Percentiles rank a stretch among this genome's conserved stretches.
phyloP scores from a whole-genome alignment of 1,140 invertebrate genomes.

The Solenopsis invicta region DNA sequence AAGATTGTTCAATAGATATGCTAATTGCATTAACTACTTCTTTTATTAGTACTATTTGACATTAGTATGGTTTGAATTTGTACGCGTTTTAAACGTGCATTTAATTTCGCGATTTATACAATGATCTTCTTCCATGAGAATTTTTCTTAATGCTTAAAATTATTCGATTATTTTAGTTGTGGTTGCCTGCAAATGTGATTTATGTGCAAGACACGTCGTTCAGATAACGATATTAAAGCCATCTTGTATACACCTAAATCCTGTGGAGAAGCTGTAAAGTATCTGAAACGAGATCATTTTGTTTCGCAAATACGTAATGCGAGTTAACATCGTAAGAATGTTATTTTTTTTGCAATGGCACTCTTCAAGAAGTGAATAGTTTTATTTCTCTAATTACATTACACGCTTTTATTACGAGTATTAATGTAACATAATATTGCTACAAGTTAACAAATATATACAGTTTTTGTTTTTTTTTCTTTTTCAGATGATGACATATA shows the following conservation, averaged over 20 bases:
- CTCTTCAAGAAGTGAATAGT: slow-evolving; percentile 1
- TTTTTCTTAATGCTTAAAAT: slow-evolving; percentile 4
- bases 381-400: not conserved
- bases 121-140: not conserved
- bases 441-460: not conserved
- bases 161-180: slow-evolving; percentile 2
- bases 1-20: not conserved
- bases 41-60: not conserved
- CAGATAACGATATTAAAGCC: slow-evolving; percentile 47
- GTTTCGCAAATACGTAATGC: not conserved
- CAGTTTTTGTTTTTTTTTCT: not conserved
- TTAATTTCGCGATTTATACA: not conserved
- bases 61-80: not conserved
- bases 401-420: not conserved
- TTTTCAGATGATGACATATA: not conserved
- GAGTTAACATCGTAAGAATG: slow-evolving; percentile 21
- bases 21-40: not conserved
- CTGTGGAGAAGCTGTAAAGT: slow-evolving; percentile 21
- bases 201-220: slow-evolving; percentile 35
- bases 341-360: not conserved
- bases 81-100: not conserved
- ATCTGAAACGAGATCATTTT: slow-evolving; percentile 23
- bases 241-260: slow-evolving; percentile 8
- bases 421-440: not conserved
- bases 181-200: slow-evolving; percentile 38